Percentiles rank a stretch among this genome's conserved stretches.
phyloP scores from a whole-genome alignment of 2,113 vertebrate genomes.

The Ammospiza caudacuta region DNA sequence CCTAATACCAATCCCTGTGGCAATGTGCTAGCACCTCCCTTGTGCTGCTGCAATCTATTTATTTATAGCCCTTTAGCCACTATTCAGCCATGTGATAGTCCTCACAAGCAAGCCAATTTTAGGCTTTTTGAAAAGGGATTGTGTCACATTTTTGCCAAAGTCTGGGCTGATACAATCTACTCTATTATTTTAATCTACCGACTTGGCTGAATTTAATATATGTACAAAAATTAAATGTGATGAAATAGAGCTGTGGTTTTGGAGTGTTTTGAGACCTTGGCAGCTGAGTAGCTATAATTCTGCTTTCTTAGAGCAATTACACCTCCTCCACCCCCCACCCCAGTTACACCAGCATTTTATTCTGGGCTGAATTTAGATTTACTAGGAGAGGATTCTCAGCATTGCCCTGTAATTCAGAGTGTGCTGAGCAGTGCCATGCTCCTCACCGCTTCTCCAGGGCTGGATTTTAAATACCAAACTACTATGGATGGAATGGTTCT shows the following conservation, averaged over 20 bases:
- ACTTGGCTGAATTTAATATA: slow-evolving; percentile 5
- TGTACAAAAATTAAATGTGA: not conserved
- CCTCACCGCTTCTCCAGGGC: not conserved
- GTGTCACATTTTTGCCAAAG: not conserved
- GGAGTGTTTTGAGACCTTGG: not conserved
- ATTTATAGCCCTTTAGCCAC: slow-evolving; percentile 30
- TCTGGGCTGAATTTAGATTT: slow-evolving; percentile 19
- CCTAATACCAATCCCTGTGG: slow-evolving; percentile 35
- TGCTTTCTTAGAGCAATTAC: slow-evolving; percentile 23
- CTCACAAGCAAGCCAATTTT: not conserved
- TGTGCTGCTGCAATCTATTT: slow-evolving; percentile 16
- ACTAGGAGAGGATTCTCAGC: not conserved
- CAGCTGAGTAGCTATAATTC: slow-evolving; percentile 13
- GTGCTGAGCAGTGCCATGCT: not conserved
- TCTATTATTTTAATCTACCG: not conserved
- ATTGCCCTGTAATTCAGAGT: not conserved
- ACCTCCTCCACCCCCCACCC: not conserved
- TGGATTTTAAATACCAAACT: not conserved
- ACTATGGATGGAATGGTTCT: not conserved
- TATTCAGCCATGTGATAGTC: not conserved
- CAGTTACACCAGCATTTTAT: slow-evolving; percentile 12
- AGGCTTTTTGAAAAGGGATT: not conserved
- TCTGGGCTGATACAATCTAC: not conserved
- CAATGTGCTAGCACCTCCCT: slow-evolving; percentile 13
- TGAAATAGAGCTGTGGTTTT: not conserved